Evolutionary conservation across 2,113 vertebrate genomes (phyloP).

Genomic region (Corydoras maculifer): DNA sequence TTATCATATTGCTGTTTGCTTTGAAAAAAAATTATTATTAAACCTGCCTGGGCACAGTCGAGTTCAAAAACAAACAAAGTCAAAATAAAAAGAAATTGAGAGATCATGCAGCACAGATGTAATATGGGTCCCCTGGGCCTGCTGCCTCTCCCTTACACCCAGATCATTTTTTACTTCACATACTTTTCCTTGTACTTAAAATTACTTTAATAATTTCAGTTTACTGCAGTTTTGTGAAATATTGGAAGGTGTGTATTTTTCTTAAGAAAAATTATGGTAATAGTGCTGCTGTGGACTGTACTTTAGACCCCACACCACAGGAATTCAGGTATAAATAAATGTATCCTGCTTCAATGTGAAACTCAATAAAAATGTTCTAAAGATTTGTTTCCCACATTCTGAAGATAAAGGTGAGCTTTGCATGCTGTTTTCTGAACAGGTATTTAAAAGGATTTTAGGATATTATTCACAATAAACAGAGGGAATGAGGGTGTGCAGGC

Average conservation of each 20-base stretch:
- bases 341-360: slow-evolving; percentile 34
- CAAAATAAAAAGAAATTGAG: too few species aligned
- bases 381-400: slow-evolving; percentile 21
- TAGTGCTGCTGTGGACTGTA: slow-evolving; percentile 1
- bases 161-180: too few species aligned
- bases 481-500: slow-evolving; percentile 3
- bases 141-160: too few species aligned
- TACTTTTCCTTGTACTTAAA: too few species aligned
- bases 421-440: slow-evolving; percentile 8
- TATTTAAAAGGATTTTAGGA: too few species aligned
- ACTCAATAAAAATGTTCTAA: slow-evolving; percentile 46
- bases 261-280: neutral
- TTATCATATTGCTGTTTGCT: too few species aligned
- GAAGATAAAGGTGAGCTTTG: slow-evolving; percentile 33
- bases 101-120: too few species aligned
- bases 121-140: too few species aligned
- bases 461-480: neutral
- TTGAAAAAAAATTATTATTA: too few species aligned
- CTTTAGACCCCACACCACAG: slow-evolving; percentile 10
- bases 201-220: neutral
- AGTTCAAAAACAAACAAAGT: too few species aligned
- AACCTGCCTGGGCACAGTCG: too few species aligned
- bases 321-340: slow-evolving; percentile 38
- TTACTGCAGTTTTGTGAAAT: neutral
- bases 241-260: neutral